phyloP scores from a whole-genome alignment of 2,888 invertebrate species.

The Acleris sparsana region DNA sequence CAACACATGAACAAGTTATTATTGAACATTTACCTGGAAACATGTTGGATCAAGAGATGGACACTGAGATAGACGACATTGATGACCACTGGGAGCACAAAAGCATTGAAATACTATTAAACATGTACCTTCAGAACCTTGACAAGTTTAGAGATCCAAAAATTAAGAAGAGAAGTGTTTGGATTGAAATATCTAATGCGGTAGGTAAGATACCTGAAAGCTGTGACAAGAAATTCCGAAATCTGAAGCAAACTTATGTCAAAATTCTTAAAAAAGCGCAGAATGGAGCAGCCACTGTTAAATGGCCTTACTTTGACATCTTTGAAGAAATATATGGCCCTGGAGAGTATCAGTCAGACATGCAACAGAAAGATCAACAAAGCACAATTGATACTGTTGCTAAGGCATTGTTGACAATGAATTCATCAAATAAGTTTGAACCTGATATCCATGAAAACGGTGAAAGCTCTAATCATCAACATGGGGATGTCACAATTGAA shows the following conservation, averaged over 20 bases:
- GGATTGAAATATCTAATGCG: conserved; percentile 66
- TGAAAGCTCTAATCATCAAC: conserved; percentile 56
- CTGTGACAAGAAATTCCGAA: conserved; percentile 77
- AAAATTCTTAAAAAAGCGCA: conserved; percentile 69
- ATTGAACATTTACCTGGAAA: not conserved
- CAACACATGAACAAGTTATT: not conserved
- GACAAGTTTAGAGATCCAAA: conserved; percentile 76
- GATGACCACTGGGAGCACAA: conserved; percentile 75
- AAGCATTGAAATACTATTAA: conserved; percentile 61
- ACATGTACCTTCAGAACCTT: conserved; percentile 67
- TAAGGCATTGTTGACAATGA: conserved; percentile 65
- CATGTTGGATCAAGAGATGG: conserved; percentile 49
- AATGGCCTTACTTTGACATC: conserved; percentile 75
- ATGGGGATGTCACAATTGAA: conserved; percentile 50
- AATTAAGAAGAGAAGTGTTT: conserved; percentile 75
- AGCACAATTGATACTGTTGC: conserved; percentile 61
- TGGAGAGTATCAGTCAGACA: conserved; percentile 72
- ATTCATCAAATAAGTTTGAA: conserved; percentile 53
- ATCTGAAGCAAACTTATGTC: conserved; percentile 75
- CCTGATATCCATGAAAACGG: conserved; percentile 51
- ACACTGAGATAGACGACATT: conserved; percentile 59
- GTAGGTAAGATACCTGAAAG: conserved; percentile 70
- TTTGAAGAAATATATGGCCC: conserved; percentile 72
- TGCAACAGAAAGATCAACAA: conserved; percentile 69
- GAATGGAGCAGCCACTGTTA: conserved; percentile 58